Percentiles rank a stretch among this genome's conserved stretches.
Conservation (phyloP, 2,113 vertebrate species). For the Sander vitreus region DNA sequence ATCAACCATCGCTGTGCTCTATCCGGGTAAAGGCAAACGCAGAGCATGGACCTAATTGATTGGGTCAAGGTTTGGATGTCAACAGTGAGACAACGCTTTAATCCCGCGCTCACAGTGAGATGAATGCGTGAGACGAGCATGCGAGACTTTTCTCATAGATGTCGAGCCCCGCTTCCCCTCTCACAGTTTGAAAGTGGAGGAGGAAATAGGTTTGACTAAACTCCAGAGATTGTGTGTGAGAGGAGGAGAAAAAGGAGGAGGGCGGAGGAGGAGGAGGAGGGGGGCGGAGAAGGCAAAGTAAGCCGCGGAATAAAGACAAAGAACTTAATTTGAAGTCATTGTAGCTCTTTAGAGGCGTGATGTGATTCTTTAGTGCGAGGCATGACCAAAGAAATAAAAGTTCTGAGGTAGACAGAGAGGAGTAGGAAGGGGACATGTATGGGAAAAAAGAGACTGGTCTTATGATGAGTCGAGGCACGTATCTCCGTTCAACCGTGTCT, state of each 20-base stretch:
- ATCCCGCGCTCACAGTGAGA: constrained; percentile 59
- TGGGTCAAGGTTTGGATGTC: constrained; percentile 69
- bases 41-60: constrained; percentile 57
- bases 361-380: constrained; percentile 44
- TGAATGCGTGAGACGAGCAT: constrained; percentile 43
- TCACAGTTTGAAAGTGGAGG: constrained; percentile 61
- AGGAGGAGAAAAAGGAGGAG: neutral
- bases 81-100: constrained; percentile 58
- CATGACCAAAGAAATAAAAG: constrained; percentile 41
- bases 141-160: constrained; percentile 53
- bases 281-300: constrained; percentile 13
- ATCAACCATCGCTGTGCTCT: neutral
- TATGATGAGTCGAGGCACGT: constrained; percentile 83
- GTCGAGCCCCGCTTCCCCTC: constrained; percentile 48
- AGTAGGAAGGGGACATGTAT: constrained; percentile 54
- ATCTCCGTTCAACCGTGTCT: constrained; percentile 82
- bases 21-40: constrained; percentile 34
- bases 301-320: constrained; percentile 75
- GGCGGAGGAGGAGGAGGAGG: neutral
- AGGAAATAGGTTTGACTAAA: constrained; percentile 65
- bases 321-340: constrained; percentile 71
- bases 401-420: constrained; percentile 55
- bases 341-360: constrained; percentile 60
- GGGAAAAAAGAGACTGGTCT: constrained; percentile 55
- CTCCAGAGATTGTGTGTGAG: constrained; percentile 57